Base-by-base conservation (phyloP, 2,113 vertebrate genomes). In the Triplophysa tibetana region DNA sequence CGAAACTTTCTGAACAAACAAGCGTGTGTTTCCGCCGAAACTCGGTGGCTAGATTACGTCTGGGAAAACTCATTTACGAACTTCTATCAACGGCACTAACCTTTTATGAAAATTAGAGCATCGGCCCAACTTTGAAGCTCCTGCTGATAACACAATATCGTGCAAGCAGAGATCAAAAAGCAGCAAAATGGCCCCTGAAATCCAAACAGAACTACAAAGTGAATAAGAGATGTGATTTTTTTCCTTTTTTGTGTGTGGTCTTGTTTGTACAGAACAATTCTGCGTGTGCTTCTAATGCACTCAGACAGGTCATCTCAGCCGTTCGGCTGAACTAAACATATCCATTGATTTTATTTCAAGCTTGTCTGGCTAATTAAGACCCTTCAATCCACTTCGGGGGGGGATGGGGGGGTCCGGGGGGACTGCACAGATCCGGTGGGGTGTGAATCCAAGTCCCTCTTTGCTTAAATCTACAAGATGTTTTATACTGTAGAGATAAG, bases 21-120 rank as follows among this genome's bases (percentile, higher is more conserved):
- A 21, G 24, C 48, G 19, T 24, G 61, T 54, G 73, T 64, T 48
- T 26, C 23, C 38, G 1, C 11, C 70, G 54, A 54, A 24, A 23
- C 24, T 24, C 41, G 1, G 23, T 23, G 23, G 23, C 8, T 58
- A 58, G 54, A 56, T 56, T 6, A 24, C 14, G 38, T 63, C 58
- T 63, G 45, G 61, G 48, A 43, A 77, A 65, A 76, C 74, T 64
- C 61, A 75, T 75, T 75, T 75, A 48, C 60, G 26, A 75, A 62
- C 73, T 63, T 75, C 74, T 65, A 24, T 77, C 74, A 77, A 77
- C 74, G 33, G 63, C 73, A 65, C 62, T 54, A 77, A 77, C 74
- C 74, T 77, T 65, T 77, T 77, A 77, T 77, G 74, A 38, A 77
- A 76, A 76, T 76, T 76, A 76, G 74, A 76, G 74, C 74, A 23